These are phyloP conservation scores for Drosophila parvula DNA, from an alignment of 1,140 invertebrate species.

Conservation along the genomic window DNA sequence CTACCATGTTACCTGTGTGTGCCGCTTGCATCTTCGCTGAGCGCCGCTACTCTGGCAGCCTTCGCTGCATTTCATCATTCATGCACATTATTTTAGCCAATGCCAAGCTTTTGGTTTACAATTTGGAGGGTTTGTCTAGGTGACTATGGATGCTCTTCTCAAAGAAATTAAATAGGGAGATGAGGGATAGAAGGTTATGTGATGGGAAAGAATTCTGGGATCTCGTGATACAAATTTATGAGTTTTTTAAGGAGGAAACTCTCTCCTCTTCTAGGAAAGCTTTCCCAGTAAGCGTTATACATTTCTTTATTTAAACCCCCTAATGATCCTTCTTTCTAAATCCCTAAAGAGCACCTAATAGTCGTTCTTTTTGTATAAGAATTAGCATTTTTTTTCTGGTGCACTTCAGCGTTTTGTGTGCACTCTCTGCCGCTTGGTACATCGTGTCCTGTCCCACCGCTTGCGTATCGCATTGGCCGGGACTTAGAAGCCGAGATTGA, in stretches of 20 bases:
- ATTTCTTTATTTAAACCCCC: not conserved
- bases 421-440: constrained; percentile 4
- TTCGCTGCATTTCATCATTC: constrained; percentile 80
- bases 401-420: constrained; percentile 26
- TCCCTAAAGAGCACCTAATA: not conserved
- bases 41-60: constrained; percentile 66
- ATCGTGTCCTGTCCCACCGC: constrained; percentile 45
- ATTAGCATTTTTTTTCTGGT: constrained; percentile 29
- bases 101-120: constrained; percentile 6
- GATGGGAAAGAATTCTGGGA: not conserved
- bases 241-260: not conserved
- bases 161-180: not conserved
- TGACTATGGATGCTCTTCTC: not conserved
- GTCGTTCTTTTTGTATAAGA: not conserved
- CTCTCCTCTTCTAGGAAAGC: not conserved
- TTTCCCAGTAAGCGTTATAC: not conserved
- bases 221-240: not conserved
- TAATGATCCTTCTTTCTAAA: too few species aligned
- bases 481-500: constrained; percentile 76
- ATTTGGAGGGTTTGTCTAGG: too few species aligned
- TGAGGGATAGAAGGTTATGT: too few species aligned
- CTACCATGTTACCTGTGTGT: constrained; percentile 16
- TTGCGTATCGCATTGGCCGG: constrained; percentile 65
- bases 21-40: constrained; percentile 55
- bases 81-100: constrained; percentile 72